Evolutionary conservation across 2,113 vertebrate species (phyloP).

Genomic region (Ardeotis arabs): DNA sequence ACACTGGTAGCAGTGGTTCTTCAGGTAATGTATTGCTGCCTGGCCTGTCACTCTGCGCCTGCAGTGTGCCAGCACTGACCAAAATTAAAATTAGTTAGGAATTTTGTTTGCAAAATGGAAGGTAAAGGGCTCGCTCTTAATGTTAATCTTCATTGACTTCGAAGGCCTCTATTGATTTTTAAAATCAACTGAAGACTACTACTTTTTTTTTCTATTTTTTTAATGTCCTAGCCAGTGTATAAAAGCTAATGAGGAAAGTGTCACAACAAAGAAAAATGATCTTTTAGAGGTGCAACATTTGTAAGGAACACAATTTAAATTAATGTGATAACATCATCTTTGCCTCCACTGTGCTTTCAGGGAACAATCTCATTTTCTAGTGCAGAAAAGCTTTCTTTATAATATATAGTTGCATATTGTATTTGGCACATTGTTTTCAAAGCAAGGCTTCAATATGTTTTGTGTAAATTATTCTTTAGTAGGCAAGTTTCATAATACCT

Average conservation of each 20-base stretch:
- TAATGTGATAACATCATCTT: not conserved
- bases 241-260: not conserved
- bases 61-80: not conserved
- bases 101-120: not conserved
- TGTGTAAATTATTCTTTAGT: not conserved
- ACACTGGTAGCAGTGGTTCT: not conserved
- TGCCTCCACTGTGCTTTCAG: not conserved
- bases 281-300: not conserved
- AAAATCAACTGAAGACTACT: not conserved
- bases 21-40: not conserved
- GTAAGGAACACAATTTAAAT: not conserved
- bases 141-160: not conserved
- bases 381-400: not conserved
- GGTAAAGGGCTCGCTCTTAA: not conserved
- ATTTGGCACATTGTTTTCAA: not conserved
- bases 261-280: not conserved
- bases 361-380: not conserved
- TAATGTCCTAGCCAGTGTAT: not conserved
- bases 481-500: not conserved
- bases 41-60: not conserved
- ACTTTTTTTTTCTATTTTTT: not conserved
- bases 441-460: not conserved
- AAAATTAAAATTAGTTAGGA: not conserved
- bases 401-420: not conserved
- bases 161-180: not conserved